These are phyloP conservation scores for Drosophila lowei DNA, from an alignment of 1,140 invertebrate genomes.

Conservation along the genomic window DNA sequence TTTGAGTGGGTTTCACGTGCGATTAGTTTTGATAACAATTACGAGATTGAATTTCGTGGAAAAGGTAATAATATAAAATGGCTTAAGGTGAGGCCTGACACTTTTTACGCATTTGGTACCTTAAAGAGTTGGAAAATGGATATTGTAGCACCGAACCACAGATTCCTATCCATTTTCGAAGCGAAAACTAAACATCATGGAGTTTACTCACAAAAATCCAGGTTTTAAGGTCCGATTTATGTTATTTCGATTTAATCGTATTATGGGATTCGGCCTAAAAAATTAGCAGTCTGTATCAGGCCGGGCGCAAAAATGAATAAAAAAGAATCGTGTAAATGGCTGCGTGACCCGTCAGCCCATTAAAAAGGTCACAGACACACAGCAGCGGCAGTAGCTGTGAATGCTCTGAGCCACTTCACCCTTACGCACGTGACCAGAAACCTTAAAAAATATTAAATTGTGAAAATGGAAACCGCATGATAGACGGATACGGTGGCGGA, in stretches of 20 bases:
- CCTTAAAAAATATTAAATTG: constrained; percentile 27
- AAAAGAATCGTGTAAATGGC: constrained; percentile 71
- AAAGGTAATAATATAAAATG: neutral
- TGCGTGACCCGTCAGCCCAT: constrained; percentile 63
- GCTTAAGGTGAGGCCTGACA: neutral
- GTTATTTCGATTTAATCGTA: constrained; percentile 5
- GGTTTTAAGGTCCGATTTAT: constrained; percentile 18
- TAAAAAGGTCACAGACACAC: constrained; percentile 73
- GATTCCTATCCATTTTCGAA: too few species aligned
- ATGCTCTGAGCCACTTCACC: constrained; percentile 47
- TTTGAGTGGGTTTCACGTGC: constrained; percentile 27
- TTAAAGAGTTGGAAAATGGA: too few species aligned
- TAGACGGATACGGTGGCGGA: neutral
- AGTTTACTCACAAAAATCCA: constrained; percentile 14
- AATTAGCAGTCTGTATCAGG: constrained; percentile 54
- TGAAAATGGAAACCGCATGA: constrained; percentile 57
- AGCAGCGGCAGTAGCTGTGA: neutral
- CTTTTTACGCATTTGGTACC: constrained; percentile 8
- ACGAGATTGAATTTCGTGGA: constrained; percentile 19
- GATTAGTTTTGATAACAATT: constrained; percentile 28
- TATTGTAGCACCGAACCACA: too few species aligned
- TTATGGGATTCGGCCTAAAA: constrained; percentile 16
- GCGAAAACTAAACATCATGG: neutral
- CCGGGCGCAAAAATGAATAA: constrained; percentile 39
- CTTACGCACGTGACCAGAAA: constrained; percentile 66